Evolutionary conservation across 2,797 vertebrate species (phyloP), one percentile per base, ranked within the genome.

Genomic region (Atherinosoma microstoma): DNA sequence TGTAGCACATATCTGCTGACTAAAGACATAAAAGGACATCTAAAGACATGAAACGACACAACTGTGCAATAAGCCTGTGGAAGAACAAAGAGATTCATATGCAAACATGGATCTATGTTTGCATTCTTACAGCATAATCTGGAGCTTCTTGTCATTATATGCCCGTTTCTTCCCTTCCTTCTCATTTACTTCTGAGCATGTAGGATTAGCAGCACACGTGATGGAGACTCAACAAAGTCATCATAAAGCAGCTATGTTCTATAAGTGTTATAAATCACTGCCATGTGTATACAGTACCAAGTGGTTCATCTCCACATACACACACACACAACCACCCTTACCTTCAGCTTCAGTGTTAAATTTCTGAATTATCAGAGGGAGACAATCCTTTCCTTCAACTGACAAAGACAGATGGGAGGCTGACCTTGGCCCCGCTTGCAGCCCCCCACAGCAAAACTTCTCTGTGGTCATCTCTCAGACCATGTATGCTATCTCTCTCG

Each of bases 251-350:
- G 57, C 63, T 63, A 42, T 70, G 57, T 58, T 77, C 70, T 67
- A 58, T 90, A 86, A 73, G 66, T 72, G 76, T 76, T 59, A 93
- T 93, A 92, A 93, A 91, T 93, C 90, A 91, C 73, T 80, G 56
- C 75, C 61, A 64, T 30, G 12, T 70, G 68, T 70, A 66, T 16
- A n/a, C 30, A 30, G 35, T 57, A 24, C 63, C 20, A 63, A 78
- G 35, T 22, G 34, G 24, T 73, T 62, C 27, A 73, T 79, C 76
- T 32, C 60, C 65, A 58, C 62, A 54, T 9, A 54, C 60, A 35
- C 69, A 47, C 53, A 35, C 66, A 85, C 59, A 75, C 57, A 72
- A 30, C 45, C 73, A 45, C 47, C 61, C 64, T 70, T 59, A 74
- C 60, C 58, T 80, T 58, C 38, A 66, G 67, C 66, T 38, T 20